A percentile compares a stretch with the other conserved stretches of the same genome.
Conservation (phyloP, 2,113 vertebrate genomes). For the Leptodactylus fuscus region DNA sequence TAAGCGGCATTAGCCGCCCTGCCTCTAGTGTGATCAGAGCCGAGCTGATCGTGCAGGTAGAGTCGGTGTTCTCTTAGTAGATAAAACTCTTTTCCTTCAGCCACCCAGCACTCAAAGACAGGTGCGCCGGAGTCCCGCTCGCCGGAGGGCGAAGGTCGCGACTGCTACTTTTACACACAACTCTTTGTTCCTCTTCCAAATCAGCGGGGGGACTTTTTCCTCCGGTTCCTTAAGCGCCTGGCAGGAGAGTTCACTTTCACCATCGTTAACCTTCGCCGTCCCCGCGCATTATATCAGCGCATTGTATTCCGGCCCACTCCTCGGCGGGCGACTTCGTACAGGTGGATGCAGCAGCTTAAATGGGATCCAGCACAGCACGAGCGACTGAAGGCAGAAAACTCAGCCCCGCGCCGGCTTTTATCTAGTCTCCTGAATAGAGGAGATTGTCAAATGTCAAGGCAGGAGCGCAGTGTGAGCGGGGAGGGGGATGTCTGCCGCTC, state of each 20-base stretch:
- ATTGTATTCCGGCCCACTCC: conserved; percentile 62
- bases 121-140: background rate
- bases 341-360: no score
- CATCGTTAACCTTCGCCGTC: conserved; percentile 71
- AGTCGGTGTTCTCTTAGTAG: fast-evolving
- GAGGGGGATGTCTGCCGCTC: background rate
- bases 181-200: conserved; percentile 67
- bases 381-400: conserved; percentile 64
- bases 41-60: background rate
- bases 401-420: conserved; percentile 59
- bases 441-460: conserved; percentile 62
- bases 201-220: conserved; percentile 65
- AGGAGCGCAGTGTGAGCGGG: background rate
- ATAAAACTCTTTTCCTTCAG: conserved; percentile 32
- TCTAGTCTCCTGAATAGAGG: conserved; percentile 58
- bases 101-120: conserved; percentile 23
- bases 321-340: conserved; percentile 65
- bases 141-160: background rate
- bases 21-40: background rate
- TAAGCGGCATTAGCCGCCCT: background rate
- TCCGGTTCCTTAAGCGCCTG: conserved; percentile 65
- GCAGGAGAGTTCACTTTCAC: conserved; percentile 68
- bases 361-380: conserved; percentile 65
- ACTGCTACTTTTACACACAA: conserved; percentile 40
- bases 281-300: conserved; percentile 62